Evolutionary conservation across 37 sponge, comb jelly and placozoan genomes (phyloP).

Genomic region (Crambe crambe): DNA sequence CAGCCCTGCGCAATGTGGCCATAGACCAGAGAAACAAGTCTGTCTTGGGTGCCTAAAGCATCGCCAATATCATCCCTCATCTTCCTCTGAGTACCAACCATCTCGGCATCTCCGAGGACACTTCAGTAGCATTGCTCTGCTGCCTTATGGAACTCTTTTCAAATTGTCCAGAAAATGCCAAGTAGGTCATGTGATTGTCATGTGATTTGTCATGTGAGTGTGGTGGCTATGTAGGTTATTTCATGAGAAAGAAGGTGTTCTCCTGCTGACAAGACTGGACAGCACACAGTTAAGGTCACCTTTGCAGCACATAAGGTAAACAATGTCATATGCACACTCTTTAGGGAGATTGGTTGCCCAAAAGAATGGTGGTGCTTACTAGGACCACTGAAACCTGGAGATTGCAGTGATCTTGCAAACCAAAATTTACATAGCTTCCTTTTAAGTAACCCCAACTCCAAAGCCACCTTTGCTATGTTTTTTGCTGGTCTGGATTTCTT

Average conservation of each 20-base stretch:
- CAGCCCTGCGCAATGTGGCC: constrained; percentile 84
- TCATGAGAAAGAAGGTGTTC: constrained; percentile 47
- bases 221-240: constrained; percentile 32
- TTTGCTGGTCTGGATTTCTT: too few species aligned
- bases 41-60: constrained; percentile 53
- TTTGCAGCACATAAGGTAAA: constrained; percentile 74
- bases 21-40: constrained; percentile 81
- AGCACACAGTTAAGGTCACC: constrained; percentile 58
- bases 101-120: constrained; percentile 77
- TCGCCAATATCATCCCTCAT: constrained; percentile 56
- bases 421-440: too few species aligned
- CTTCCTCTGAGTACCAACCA: constrained; percentile 74
- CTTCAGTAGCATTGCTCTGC: constrained; percentile 76
- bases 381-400: too few species aligned
- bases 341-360: too few species aligned
- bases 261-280: constrained; percentile 42
- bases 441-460: too few species aligned
- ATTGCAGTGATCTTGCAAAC: too few species aligned
- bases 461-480: too few species aligned
- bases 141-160: constrained; percentile 71
- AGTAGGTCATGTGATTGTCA: constrained; percentile 21
- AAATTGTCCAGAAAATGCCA: constrained; percentile 66
- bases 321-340: too few species aligned
- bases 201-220: neutral
- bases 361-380: too few species aligned